These are phyloP conservation scores for Galemys pyrenaicus DNA, from an alignment of 2,113 vertebrate species.

Conservation along the genomic window DNA sequence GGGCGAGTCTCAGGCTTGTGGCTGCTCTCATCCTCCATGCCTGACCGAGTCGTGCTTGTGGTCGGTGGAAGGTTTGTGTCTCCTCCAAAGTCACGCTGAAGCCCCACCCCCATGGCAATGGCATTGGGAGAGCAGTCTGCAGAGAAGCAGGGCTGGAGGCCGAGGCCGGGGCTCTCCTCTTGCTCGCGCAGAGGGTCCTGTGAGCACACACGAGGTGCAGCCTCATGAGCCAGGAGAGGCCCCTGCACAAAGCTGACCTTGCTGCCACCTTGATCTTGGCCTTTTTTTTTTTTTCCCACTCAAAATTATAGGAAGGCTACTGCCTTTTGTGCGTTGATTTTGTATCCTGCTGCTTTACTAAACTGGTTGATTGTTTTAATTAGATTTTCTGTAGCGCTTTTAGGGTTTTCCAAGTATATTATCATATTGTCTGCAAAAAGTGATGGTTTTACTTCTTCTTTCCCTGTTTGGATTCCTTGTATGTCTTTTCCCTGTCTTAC, in stretches of 20 bases:
- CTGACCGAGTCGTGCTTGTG: not conserved
- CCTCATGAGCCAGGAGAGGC: not conserved
- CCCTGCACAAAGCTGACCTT: not conserved
- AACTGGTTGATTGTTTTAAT: no score
- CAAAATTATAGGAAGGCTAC: no score
- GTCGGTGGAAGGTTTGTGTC: not conserved
- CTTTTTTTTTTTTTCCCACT: no score
- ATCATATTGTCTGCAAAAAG: no score
- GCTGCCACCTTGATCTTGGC: not conserved
- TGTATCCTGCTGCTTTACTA: no score
- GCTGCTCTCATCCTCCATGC: not conserved
- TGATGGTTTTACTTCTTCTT: no score
- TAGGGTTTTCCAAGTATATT: no score
- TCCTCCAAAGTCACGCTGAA: not conserved
- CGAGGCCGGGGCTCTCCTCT: not conserved
- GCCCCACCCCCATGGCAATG: no score
- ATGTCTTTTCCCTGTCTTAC: no score
- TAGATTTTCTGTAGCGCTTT: no score
- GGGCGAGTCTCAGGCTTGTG: not conserved
- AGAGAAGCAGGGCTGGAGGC: not conserved
- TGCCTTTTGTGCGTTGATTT: no score
- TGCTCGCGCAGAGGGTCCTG: rapidly evolving
- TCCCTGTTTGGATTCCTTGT: no score
- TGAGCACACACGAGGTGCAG: not conserved
- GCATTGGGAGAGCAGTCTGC: not conserved